Evolutionary conservation across 2,888 invertebrate genomes (phyloP).

Genomic region (Xylota segnis): DNA sequence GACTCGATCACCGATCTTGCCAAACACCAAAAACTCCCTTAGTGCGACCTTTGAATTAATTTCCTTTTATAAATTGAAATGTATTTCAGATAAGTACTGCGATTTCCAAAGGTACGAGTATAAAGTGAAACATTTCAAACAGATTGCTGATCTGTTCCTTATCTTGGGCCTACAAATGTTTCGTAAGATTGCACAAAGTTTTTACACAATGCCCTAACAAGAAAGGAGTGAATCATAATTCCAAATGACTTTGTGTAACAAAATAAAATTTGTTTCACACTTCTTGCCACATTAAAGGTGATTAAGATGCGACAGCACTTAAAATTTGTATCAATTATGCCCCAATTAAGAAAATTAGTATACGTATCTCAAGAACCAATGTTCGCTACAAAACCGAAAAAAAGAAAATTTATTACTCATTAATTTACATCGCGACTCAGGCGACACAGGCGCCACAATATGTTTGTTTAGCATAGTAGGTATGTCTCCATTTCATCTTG

Average conservation of each 20-base stretch:
- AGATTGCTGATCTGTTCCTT: no score
- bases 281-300: conserved; percentile 12
- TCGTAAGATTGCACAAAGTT: no score
- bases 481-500: conserved; percentile 19
- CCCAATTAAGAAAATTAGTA: conserved; percentile 40
- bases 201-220: not conserved
- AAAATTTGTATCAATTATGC: conserved; percentile 45
- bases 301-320: conserved; percentile 36
- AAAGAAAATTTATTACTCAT: conserved; percentile 52
- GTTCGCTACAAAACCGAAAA: conserved; percentile 1
- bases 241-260: not conserved
- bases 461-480: conserved; percentile 1
- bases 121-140: no score
- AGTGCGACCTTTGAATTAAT: no score
- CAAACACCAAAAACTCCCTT: no score
- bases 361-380: conserved; percentile 10
- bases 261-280: not conserved
- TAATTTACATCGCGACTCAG: conserved; percentile 42
- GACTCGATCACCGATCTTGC: no score
- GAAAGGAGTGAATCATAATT: not conserved
- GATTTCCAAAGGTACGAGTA: no score
- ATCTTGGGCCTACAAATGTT: no score
- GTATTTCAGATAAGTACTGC: no score
- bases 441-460: conserved; percentile 55
- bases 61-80: no score